Base-by-base conservation (phyloP, 2,113 vertebrate genomes). In the Lathamus discolor region DNA sequence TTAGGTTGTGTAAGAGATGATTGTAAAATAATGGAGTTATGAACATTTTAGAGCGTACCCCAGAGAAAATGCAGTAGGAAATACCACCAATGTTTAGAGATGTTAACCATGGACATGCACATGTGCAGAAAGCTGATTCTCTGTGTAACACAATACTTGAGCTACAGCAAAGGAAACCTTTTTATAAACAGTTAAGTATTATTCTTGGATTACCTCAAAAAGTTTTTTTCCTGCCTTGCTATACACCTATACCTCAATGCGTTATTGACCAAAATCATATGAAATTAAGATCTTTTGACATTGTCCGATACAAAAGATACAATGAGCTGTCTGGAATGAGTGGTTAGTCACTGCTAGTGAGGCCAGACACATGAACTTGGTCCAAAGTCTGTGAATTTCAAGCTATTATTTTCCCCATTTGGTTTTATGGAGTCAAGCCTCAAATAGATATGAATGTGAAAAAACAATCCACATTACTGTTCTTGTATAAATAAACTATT, bases 11-110 rank as follows among this genome's bases (percentile, higher is more conserved):
- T 81, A 63, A 70, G 35, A 81, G 28, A 68, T 90, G 68, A 94
- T 91, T 93, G 69, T 61, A 74, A 93, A 95, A 89, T 92, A 93
- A 89, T 84, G 48, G 79, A 78, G 51, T 84, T 87, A 79, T 41
- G 69, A 91, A 79, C 80, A 91, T 75, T 95, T 86, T 87, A 78
- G 95, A 91, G 29, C 0, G 0, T 75, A 13, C 39, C 77, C 9
- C 39, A 95, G 75, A 83, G 81, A 63, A 77, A 89, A 69, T 37
- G 41, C 33, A 66, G 75, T 41, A 90, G 84, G 79, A 94, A 95
- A 92, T 88, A 81, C 35, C 81, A 62, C 78, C 39, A 2, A 2
- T 52, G 52, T 68, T 91, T 89, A 84, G 10, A 87, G 31, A 11
- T 72, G 29, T 84, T 93, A 91, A 68, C 48, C 27, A 33, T 33